phyloP scores from a whole-genome alignment of 2,113 vertebrate genomes.

The Pampusana beccarii region DNA sequence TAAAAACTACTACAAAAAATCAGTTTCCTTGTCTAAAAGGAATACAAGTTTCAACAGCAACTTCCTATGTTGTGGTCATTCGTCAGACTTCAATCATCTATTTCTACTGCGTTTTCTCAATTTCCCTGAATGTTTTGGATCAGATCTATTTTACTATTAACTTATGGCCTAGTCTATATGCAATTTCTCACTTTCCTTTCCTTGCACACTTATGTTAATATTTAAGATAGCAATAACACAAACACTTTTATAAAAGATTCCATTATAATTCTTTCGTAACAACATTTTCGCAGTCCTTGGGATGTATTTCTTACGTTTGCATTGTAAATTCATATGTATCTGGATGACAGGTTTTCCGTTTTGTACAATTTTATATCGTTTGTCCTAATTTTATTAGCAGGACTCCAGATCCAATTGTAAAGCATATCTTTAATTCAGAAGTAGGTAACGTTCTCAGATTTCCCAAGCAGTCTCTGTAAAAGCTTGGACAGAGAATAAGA shows the following conservation, averaged over 20 bases:
- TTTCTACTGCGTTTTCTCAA: neutral
- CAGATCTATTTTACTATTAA: neutral
- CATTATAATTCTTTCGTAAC: neutral
- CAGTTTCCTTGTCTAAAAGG: neutral
- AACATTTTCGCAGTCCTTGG: neutral
- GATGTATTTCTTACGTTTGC: neutral
- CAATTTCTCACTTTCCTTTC: neutral
- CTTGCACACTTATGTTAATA: neutral
- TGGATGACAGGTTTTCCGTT: neutral
- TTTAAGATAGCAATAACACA: neutral
- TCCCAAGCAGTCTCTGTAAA: neutral
- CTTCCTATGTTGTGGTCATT: neutral
- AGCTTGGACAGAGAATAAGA: neutral
- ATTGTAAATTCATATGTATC: neutral
- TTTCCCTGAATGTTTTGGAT: neutral
- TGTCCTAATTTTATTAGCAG: neutral
- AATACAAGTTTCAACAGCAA: neutral
- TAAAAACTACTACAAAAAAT: neutral
- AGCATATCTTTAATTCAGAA: conserved; percentile 36
- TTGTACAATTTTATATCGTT: neutral
- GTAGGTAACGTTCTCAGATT: conserved; percentile 30
- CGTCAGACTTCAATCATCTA: neutral
- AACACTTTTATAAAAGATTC: neutral
- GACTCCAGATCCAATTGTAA: conserved; percentile 33
- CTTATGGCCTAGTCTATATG: neutral